Evolutionary conservation across 2,797 vertebrate genomes (phyloP), one percentile per base, ranked within the genome.

Genomic region (Lagorchestes hirsutus): DNA sequence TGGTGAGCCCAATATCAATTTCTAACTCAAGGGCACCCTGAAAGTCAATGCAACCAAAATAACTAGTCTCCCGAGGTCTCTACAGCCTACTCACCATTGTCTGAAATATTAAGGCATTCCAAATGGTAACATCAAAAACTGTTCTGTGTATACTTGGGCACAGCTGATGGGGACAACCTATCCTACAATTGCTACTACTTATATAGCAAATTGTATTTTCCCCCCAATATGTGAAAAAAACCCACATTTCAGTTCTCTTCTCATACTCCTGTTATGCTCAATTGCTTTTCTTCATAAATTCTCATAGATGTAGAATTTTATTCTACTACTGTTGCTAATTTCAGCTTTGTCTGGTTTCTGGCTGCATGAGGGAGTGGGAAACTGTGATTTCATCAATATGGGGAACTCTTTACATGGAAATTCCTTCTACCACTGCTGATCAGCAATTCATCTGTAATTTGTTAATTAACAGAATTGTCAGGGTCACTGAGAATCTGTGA

Each of bases 401-500:
- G 40, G 40, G 22, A 82, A 82, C 18, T 46, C 74, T 82, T 27
- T 46, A 11, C 24, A 46, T 82, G n/a, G 40, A 46, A 82, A 82
- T 24, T 82, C 40, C 22, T 82, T 82, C 40, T 9, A 82, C 40
- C 22, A 10, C 22, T 46, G 40, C 22, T 24, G 40, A 22, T 82
- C 74, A 82, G 40, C 40, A 82, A 82, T 3, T 46, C 8, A 46
- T 46, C 67, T 74, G 67, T 74, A 40, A 74, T 74, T 67, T n/a
- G 31, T 74, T n/a, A 5, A 5, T 74, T 82, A 46, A 82, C 40
- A 46, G 40, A 82, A 22, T 67, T 67, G 62, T 31, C 62, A n/a
- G 34, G 31, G 62, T 67, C 62, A n/a, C 14, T 67, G 62, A 67
- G 91, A 96, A 82, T 82, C 91, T 31, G 67, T 91, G n/a, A 28